Percentiles rank a stretch among this genome's conserved stretches.
Evolutionary conservation across 2,888 invertebrate species (phyloP).

Genomic region (Candidula unifasciata): DNA sequence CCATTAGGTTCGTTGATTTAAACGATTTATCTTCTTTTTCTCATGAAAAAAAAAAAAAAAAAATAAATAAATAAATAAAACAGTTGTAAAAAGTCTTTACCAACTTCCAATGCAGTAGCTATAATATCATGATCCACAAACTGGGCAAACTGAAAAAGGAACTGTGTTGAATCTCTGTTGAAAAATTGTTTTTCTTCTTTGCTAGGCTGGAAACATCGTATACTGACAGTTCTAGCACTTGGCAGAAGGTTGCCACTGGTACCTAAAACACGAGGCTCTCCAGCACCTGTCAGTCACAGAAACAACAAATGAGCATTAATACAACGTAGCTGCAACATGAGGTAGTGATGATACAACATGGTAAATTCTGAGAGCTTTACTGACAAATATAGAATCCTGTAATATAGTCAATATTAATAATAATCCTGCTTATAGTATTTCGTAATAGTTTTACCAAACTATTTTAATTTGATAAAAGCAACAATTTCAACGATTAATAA

Average conservation of each 20-base stretch:
- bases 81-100: background rate
- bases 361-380: background rate
- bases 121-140: constrained; percentile 31
- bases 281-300: background rate
- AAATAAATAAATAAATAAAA: no score
- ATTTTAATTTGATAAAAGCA: no score
- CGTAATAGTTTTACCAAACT: no score
- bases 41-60: no score
- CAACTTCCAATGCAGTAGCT: constrained; percentile 13
- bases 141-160: constrained; percentile 25
- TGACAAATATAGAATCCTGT: background rate
- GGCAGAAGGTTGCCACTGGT: background rate
- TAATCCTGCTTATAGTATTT: no score
- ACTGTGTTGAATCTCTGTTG: constrained; percentile 12
- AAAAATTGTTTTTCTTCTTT: background rate
- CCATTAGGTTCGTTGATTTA: no score
- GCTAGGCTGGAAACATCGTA: background rate
- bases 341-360: background rate
- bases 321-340: background rate
- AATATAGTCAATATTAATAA: no score
- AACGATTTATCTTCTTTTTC: no score
- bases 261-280: background rate
- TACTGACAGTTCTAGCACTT: constrained; percentile 18
- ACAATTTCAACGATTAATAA: no score
- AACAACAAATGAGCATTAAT: background rate